phyloP scores from a whole-genome alignment of 2,797 vertebrate species.

The Silurus lanzhouensis region DNA sequence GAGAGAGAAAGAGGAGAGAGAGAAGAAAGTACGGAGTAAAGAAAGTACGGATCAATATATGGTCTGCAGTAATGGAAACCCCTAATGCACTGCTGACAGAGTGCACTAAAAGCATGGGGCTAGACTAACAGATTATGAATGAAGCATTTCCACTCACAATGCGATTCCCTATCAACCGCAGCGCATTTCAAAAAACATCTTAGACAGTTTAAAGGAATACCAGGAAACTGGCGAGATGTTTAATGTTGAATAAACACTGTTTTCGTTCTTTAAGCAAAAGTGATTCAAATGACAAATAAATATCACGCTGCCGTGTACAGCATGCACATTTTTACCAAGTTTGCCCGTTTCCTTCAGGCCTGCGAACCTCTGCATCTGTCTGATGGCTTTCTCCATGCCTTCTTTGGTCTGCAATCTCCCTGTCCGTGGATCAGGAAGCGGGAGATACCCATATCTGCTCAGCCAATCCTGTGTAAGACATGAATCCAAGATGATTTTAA shows the following conservation, averaged over 20 bases:
- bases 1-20: constrained; percentile 18
- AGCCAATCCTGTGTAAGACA: constrained; percentile 80
- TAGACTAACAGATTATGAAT: constrained; percentile 6
- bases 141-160: not conserved
- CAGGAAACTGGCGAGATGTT: not conserved
- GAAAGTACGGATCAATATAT: constrained; percentile 52
- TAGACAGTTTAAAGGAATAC: not conserved
- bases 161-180: not conserved
- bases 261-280: not conserved
- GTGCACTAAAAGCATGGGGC: constrained; percentile 19
- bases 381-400: constrained; percentile 78
- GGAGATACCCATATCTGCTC: constrained; percentile 88
- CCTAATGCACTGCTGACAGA: constrained; percentile 29
- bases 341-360: constrained; percentile 78
- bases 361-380: constrained; percentile 85
- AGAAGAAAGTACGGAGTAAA: constrained; percentile 2
- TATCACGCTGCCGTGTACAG: not conserved
- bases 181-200: not conserved
- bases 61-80: constrained; percentile 36
- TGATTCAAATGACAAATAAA: not conserved
- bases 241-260: not conserved
- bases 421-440: constrained; percentile 77
- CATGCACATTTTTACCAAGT: constrained; percentile 72
- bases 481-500: not conserved
- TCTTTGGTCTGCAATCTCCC: constrained; percentile 79